Evolutionary conservation across 1,140 invertebrate genomes (phyloP).

Genomic region (Heliconius hermathena): DNA sequence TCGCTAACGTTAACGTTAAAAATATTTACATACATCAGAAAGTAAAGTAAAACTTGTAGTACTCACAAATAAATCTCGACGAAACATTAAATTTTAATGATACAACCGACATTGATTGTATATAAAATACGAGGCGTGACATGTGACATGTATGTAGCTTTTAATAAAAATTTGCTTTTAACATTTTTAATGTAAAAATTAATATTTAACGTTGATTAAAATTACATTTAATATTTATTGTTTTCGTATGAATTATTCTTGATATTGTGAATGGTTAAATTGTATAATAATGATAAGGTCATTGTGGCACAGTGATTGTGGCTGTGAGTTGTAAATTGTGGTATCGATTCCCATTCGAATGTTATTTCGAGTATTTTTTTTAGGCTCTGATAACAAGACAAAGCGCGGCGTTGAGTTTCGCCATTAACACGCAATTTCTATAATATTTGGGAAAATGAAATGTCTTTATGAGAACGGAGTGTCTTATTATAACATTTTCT

Average conservation of each 20-base stretch:
- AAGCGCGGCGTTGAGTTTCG: too few species aligned
- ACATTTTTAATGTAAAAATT: neutral
- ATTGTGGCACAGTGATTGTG: neutral
- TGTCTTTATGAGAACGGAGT: neutral
- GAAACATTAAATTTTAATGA: conserved; percentile 1
- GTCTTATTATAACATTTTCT: too few species aligned
- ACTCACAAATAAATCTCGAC: neutral
- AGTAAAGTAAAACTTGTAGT: neutral
- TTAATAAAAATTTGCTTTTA: neutral
- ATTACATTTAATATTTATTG: conserved; percentile 4
- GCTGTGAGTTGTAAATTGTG: too few species aligned
- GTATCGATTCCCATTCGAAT: too few species aligned
- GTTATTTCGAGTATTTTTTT: neutral
- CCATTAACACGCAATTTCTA: too few species aligned
- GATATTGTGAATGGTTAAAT: neutral
- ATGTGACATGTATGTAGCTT: neutral
- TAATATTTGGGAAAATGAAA: neutral
- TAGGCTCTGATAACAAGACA: neutral
- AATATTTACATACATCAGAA: neutral
- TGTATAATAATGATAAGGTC: neutral
- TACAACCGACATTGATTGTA: neutral
- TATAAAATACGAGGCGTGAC: neutral
- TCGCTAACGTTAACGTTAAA: conserved; percentile 1
- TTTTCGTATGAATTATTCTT: conserved; percentile 1
- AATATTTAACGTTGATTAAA: neutral